Evolutionary conservation across 2,888 invertebrate genomes (phyloP).

Genomic region (Poecilus cupreus): DNA sequence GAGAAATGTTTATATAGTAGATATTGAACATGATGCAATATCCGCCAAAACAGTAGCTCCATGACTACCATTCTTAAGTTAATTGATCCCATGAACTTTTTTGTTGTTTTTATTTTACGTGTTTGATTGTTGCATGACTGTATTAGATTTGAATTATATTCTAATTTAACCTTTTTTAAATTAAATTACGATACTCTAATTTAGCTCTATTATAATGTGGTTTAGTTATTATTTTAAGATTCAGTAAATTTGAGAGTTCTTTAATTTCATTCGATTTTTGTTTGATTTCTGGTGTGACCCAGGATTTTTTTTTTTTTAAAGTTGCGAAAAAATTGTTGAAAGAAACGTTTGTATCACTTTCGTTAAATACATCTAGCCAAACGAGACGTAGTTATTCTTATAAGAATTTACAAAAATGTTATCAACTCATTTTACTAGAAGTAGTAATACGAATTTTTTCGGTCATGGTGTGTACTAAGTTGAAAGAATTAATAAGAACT

Average conservation of each 20-base stretch:
- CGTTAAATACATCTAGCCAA: neutral
- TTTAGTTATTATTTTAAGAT: too few species aligned
- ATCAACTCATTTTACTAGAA: neutral
- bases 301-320: neutral
- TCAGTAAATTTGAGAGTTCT: neutral
- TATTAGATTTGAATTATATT: too few species aligned
- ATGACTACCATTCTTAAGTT: too few species aligned
- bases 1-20: too few species aligned
- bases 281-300: neutral
- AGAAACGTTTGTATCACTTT: neutral
- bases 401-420: constrained; percentile 3
- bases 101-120: too few species aligned
- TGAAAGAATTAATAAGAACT: constrained; percentile 15
- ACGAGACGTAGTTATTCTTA: neutral
- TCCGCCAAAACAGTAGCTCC: too few species aligned
- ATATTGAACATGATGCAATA: too few species aligned
- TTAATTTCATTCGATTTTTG: neutral
- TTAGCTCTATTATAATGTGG: too few species aligned
- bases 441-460: neutral
- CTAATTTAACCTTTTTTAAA: too few species aligned
- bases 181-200: too few species aligned
- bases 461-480: neutral
- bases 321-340: neutral
- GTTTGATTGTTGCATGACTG: too few species aligned
- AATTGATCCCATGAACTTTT: too few species aligned